phyloP scores from a whole-genome alignment of 2,888 invertebrate genomes.

The Hypsopygia costalis region DNA sequence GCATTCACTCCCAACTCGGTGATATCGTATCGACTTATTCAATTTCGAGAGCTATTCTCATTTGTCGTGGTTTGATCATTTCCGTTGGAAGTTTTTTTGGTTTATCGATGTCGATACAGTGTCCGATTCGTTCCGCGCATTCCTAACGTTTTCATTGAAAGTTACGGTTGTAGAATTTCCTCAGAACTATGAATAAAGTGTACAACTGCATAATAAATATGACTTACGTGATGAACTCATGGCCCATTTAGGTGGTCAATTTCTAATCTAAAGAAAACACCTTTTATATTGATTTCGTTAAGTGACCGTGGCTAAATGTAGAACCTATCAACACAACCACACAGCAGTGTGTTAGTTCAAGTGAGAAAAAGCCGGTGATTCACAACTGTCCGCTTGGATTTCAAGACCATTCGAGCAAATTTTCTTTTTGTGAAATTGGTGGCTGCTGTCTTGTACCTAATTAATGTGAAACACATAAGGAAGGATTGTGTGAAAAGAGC shows the following conservation, averaged over 20 bases:
- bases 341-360: too few species aligned
- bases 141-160: conserved; percentile 54
- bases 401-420: too few species aligned
- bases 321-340: too few species aligned
- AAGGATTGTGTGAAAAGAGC: too few species aligned
- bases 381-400: too few species aligned
- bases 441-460: too few species aligned
- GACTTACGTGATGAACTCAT: conserved; percentile 1
- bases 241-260: conserved; percentile 3
- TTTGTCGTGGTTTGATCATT: conserved; percentile 66
- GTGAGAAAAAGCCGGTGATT: too few species aligned
- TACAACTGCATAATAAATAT: conserved; percentile 7
- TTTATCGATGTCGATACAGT: conserved; percentile 50
- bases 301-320: too few species aligned
- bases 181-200: conserved; percentile 37
- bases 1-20: conserved; percentile 74
- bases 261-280: background rate
- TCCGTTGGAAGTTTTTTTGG: conserved; percentile 54
- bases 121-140: conserved; percentile 69
- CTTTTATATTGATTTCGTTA: background rate
- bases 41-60: conserved; percentile 68
- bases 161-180: conserved; percentile 44
- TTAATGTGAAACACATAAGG: too few species aligned
- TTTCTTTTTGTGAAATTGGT: too few species aligned
- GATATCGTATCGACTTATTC: conserved; percentile 76